Percentiles rank a stretch among this genome's conserved stretches.
These are phyloP conservation scores for Talpa occidentalis DNA, from an alignment of 2,113 vertebrate species.

Conservation along the genomic window DNA sequence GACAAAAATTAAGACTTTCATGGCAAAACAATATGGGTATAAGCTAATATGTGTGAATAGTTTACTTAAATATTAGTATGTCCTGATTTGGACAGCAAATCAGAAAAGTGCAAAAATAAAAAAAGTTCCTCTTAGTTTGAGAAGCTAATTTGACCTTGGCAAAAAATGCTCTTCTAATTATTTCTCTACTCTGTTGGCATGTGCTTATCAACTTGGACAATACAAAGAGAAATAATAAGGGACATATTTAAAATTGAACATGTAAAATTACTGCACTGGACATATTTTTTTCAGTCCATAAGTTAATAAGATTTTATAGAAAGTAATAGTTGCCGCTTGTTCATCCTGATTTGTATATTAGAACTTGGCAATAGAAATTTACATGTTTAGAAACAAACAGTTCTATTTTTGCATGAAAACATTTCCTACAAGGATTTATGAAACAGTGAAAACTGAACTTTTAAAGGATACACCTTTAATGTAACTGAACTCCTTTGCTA, in stretches of 20 bases:
- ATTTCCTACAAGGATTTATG: conserved; percentile 76
- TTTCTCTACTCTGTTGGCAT: conserved; percentile 77
- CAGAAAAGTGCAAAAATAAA: conserved; percentile 11
- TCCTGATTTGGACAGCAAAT: conserved; percentile 36
- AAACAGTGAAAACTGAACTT: conserved; percentile 51
- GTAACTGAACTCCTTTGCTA: not conserved
- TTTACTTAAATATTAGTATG: conserved; percentile 22
- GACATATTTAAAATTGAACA: conserved; percentile 78
- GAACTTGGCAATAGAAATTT: conserved; percentile 72
- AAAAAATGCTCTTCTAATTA: conserved; percentile 76
- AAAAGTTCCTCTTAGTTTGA: conserved; percentile 68
- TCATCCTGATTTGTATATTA: conserved; percentile 81
- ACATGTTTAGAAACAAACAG: conserved; percentile 79
- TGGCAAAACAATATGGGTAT: conserved; percentile 1
- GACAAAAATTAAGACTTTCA: not conserved
- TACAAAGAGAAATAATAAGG: conserved; percentile 78
- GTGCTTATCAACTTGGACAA: conserved; percentile 81
- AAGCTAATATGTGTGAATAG: not conserved
- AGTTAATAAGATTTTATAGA: conserved; percentile 80
- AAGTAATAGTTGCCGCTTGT: conserved; percentile 76
- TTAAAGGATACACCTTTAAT: not conserved
- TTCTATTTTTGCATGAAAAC: conserved; percentile 81
- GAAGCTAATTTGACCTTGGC: conserved; percentile 69
- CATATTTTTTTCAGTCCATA: conserved; percentile 77
- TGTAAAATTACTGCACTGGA: conserved; percentile 75